A percentile compares a stretch with the other conserved stretches of the same genome.
phyloP scores from a whole-genome alignment of 1,140 invertebrate genomes.

The Steinernema feltiae region DNA sequence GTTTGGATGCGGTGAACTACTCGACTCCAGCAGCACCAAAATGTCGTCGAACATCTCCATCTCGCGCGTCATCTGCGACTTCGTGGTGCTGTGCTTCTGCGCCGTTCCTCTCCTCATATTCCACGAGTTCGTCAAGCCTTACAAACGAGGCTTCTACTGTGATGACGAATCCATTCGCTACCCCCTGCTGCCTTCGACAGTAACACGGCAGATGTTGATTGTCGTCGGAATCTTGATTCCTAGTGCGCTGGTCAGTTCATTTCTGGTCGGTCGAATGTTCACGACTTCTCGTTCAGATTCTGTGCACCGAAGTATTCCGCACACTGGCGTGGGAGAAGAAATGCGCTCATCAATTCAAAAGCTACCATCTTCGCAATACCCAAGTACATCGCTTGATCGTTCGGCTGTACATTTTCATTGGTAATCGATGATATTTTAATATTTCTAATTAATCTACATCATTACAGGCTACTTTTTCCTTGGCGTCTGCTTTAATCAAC shows the following conservation, averaged over 20 bases:
- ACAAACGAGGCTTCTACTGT: conserved; percentile 85
- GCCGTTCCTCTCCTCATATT: conserved; percentile 35
- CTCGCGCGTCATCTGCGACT: background rate
- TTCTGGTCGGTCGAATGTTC: too few relatives aligned
- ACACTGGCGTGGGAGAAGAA: conserved; percentile 50
- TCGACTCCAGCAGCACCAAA: background rate
- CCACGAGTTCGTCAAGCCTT: conserved; percentile 64
- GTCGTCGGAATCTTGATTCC: conserved; percentile 53
- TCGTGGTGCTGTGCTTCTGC: background rate
- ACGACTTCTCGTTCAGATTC: conserved; percentile 36
- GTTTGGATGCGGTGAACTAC: background rate
- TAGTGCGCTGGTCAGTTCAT: conserved; percentile 39
- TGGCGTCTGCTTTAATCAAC: conserved; percentile 57
- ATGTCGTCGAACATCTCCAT: background rate
- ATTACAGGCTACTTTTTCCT: conserved; percentile 55
- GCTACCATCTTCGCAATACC: conserved; percentile 33
- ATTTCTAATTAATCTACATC: conserved; percentile 13
- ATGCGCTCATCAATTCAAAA: conserved; percentile 44
- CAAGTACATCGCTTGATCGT: conserved; percentile 49
- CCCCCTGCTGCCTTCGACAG: conserved; percentile 66
- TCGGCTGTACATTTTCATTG: conserved; percentile 52
- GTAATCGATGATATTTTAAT: conserved; percentile 29
- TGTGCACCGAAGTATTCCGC: conserved; percentile 49
- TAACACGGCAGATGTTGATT: conserved; percentile 69
- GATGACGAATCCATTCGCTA: conserved; percentile 84